Evolutionary conservation across 37 sponge, comb jelly and placozoan species (phyloP).

Genomic region (Halichondria panicea): DNA sequence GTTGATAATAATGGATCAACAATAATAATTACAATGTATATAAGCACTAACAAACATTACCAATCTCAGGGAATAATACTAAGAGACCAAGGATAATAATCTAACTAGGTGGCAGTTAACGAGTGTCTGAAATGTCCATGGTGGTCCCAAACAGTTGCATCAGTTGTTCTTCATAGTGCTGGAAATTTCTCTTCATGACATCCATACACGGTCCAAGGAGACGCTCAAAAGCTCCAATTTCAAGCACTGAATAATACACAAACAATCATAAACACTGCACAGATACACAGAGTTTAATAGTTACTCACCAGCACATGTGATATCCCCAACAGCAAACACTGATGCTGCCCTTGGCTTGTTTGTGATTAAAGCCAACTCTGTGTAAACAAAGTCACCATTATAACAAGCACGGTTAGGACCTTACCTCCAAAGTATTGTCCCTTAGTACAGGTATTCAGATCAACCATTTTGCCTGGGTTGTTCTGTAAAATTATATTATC

Average conservation of each 20-base stretch:
- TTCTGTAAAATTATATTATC: conserved; percentile 22
- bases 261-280: neutral
- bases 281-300: conserved; percentile 3
- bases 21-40: too few species aligned
- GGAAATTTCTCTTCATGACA: conserved; percentile 92
- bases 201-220: conserved; percentile 96
- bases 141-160: conserved; percentile 86
- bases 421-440: conserved; percentile 98
- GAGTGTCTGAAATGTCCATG: conserved; percentile 70
- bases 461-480: conserved; percentile 53
- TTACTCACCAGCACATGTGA: conserved; percentile 81
- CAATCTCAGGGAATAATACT: too few species aligned
- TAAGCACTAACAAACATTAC: too few species aligned
- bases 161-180: conserved; percentile 87
- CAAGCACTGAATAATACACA: conserved; percentile 54
- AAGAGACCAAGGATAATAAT: too few species aligned
- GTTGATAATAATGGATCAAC: too few species aligned
- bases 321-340: conserved; percentile 78
- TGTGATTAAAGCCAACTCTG: conserved; percentile 91
- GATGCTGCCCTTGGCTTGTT: conserved; percentile 93
- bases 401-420: too few species aligned
- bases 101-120: too few species aligned
- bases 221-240: conserved; percentile 93
- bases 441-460: conserved; percentile 56
- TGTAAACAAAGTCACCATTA: neutral